phyloP scores from a whole-genome alignment of 2,888 invertebrate species.

The Apoda limacodes region DNA sequence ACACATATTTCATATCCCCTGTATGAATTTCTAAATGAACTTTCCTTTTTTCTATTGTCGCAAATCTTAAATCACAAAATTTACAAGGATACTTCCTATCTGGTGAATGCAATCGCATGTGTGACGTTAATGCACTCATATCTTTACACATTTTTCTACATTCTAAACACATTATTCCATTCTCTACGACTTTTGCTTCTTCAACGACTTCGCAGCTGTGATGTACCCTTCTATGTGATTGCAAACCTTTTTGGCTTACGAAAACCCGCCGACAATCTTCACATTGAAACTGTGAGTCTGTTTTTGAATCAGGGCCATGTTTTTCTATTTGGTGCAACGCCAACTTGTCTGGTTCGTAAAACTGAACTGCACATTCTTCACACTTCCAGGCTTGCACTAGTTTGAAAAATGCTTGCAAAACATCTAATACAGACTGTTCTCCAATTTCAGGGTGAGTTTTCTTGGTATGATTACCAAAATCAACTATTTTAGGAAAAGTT shows the following conservation, averaged over 20 bases:
- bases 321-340: conserved; percentile 51
- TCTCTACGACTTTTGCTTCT: conserved; percentile 32
- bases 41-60: conserved; percentile 50
- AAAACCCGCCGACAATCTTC: conserved; percentile 53
- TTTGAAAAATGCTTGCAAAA: conserved; percentile 52
- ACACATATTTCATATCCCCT: conserved; percentile 59
- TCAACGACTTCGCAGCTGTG: conserved; percentile 38
- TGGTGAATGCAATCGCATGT: conserved; percentile 51
- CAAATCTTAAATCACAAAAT: conserved; percentile 57
- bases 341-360: conserved; percentile 53
- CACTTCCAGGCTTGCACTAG: conserved; percentile 61
- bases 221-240: conserved; percentile 49
- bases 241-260: conserved; percentile 47
- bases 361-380: conserved; percentile 54
- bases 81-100: conserved; percentile 57
- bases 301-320: conserved; percentile 45
- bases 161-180: conserved; percentile 52
- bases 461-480: conserved; percentile 51
- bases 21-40: conserved; percentile 52
- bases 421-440: conserved; percentile 48
- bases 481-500: conserved; percentile 46
- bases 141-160: conserved; percentile 58
- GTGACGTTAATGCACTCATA: conserved; percentile 43
- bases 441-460: conserved; percentile 48
- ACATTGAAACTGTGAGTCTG: conserved; percentile 48